Conservation (phyloP, 2,113 vertebrate genomes). For the Trochalopteron elliotii region DNA sequence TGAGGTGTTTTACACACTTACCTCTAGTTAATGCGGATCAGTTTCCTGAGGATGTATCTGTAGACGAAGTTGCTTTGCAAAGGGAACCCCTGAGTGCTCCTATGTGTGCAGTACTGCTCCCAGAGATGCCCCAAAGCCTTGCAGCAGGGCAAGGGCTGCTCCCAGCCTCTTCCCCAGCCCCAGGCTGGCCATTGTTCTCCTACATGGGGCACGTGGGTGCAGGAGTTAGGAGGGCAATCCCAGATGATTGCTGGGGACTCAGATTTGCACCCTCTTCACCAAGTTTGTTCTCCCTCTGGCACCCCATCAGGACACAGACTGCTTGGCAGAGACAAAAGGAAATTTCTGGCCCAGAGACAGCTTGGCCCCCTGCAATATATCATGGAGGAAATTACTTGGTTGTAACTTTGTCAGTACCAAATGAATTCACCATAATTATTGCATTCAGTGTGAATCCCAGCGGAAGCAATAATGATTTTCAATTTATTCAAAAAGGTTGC, state of each 20-base stretch:
- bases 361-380: not conserved
- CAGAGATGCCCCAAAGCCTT: not conserved
- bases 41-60: not conserved
- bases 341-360: not conserved
- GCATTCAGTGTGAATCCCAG: constrained; percentile 2
- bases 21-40: not conserved
- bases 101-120: not conserved
- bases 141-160: not conserved
- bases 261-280: not conserved
- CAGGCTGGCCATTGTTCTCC: not conserved
- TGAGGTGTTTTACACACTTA: not conserved
- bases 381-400: not conserved
- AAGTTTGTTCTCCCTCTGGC: not conserved
- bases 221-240: not conserved
- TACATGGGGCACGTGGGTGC: not conserved
- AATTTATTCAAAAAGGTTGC: constrained; percentile 39
- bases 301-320: not conserved
- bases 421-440: constrained; percentile 32
- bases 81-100: not conserved
- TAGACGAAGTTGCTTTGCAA: not conserved
- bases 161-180: not conserved
- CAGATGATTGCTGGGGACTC: not conserved
- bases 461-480: constrained; percentile 43
- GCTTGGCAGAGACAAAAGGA: not conserved
- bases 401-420: not conserved